phyloP scores from a whole-genome alignment of 1,140 invertebrate species.

The Zeugodacus cucurbitae region DNA sequence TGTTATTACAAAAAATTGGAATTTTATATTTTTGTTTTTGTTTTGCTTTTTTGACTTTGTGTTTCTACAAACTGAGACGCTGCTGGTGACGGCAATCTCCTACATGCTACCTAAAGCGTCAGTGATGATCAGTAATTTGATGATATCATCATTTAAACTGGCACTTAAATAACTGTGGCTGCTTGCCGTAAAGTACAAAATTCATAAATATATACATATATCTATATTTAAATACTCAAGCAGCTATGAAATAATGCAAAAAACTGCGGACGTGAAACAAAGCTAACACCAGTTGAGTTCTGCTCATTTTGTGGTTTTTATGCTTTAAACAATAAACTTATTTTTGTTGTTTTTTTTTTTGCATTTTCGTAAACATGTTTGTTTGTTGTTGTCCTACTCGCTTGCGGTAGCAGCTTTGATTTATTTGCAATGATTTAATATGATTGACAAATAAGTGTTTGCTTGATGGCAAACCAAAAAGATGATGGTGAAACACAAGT shows the following conservation, averaged over 20 bases:
- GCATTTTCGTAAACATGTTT: background rate
- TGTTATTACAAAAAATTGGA: background rate
- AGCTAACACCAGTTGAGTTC: background rate
- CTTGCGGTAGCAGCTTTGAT: background rate
- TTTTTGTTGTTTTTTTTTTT: background rate
- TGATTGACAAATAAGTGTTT: slow-evolving; percentile 13
- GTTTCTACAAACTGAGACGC: background rate
- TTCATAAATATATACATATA: background rate
- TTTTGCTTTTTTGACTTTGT: background rate
- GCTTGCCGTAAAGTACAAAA: background rate
- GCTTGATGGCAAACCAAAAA: background rate
- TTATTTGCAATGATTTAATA: slow-evolving; percentile 19
- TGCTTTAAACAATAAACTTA: background rate
- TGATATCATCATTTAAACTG: slow-evolving; percentile 38
- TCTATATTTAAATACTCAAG: background rate
- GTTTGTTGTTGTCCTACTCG: background rate
- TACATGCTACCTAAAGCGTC: background rate
- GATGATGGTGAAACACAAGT: background rate
- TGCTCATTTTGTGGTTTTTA: background rate
- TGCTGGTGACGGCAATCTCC: background rate
- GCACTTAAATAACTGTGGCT: background rate
- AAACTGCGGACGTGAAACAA: background rate
- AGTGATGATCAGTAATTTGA: background rate
- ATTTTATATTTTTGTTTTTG: too few relatives aligned
- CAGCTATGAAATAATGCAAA: background rate